A percentile compares a stretch with the other conserved stretches of the same genome.
Evolutionary conservation across 2,113 vertebrate species (phyloP).

Genomic region (Progne subis): DNA sequence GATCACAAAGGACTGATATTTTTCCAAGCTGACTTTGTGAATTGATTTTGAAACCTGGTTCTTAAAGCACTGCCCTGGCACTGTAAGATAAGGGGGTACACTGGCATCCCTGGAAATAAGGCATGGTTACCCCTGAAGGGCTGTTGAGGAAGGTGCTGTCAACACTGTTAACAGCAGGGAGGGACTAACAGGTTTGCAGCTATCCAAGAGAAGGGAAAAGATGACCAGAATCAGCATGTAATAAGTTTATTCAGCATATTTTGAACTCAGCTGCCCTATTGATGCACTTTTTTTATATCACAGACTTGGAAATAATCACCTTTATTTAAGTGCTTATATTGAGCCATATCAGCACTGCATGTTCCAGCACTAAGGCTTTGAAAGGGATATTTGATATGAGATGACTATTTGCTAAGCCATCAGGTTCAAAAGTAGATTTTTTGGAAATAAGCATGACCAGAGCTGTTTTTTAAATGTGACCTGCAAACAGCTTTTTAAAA

Average conservation of each 20-base stretch:
- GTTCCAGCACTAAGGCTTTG: constrained; percentile 27
- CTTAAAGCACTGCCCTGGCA: not conserved
- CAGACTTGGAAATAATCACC: constrained; percentile 34
- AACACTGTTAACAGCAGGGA: not conserved
- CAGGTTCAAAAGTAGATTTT: constrained; percentile 26
- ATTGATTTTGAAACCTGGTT: not conserved
- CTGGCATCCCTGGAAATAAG: not conserved
- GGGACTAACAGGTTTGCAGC: not conserved
- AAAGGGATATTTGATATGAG: constrained; percentile 24
- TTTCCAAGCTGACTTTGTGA: not conserved
- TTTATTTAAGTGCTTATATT: constrained; percentile 43
- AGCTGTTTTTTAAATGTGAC: constrained; percentile 1
- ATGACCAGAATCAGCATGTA: constrained; percentile 7
- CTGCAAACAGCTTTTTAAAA: constrained; percentile 15
- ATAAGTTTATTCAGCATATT: constrained; percentile 50
- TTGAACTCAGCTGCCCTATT: not conserved
- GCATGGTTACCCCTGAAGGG: not conserved
- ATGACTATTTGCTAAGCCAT: constrained; percentile 47
- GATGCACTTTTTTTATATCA: not conserved
- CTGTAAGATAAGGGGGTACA: not conserved
- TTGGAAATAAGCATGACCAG: constrained; percentile 1
- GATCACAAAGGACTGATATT: not conserved
- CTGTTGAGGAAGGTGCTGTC: not conserved
- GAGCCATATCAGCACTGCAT: constrained; percentile 18
- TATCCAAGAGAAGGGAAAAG: not conserved